Base-by-base conservation (phyloP, 2,888 invertebrate species). In the Macrophya alboannulata region DNA sequence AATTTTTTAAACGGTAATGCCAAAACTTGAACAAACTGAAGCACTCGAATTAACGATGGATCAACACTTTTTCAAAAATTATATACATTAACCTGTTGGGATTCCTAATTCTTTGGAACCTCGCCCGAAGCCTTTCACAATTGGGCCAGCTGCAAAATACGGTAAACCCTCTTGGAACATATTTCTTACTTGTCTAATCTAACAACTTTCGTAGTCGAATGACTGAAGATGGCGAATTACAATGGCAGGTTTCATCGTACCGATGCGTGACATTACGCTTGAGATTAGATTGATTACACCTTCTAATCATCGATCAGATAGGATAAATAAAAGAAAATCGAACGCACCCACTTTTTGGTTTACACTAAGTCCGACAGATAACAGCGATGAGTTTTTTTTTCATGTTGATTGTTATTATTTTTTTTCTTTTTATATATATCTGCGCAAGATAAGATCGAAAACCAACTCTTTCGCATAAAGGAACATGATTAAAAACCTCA, bases 51-150 rank as follows among this genome's bases (percentile, higher is more conserved):
- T 31, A 40, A 45, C 48, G 76, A 21, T 76, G 55, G 1, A 17
- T 77, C 4, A 77, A 77, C 55, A 55, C 31, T 77, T 51, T 43
- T 31, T 71, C 43, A 17, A 15, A 25, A 31, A 77, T 77, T 9
- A 55, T 55, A 55, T 55, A 37, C 15, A 21, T 81, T 25, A 43
- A 97, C 98, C 98, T 94, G 99, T 99, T 51, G 99, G 99, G 91
- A 98, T 98, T 55, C 99, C 99, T 45, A 99, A 95, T 88, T 98
- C 96, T 93, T 98, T 98, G 0, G 99, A 99, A n/a, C 99, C 99
- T 92, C 99, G 95, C 82, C 99, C 99, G 94, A 99, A 99, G 4
- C 99, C 99, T 92, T 97, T 96, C 0, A 99, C 96, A 31, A 99
- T 98, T 92, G 95, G 95, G 48, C 99, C 99, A 90, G 95, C 94